phyloP scores from a whole-genome alignment of 2,888 invertebrate species.

The Hirtodrosophila confusa region DNA sequence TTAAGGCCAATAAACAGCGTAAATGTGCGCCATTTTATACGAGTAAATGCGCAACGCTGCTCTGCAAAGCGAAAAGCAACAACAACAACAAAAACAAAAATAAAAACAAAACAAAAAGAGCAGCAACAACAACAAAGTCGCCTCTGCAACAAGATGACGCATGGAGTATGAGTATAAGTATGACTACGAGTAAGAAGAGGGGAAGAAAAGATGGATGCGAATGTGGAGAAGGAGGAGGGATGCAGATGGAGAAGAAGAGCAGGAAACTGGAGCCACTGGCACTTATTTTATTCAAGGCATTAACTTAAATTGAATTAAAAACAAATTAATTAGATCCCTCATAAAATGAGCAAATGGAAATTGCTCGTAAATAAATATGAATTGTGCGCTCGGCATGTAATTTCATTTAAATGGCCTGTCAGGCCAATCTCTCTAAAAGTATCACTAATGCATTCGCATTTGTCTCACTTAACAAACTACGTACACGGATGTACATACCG shows the following conservation, averaged over 20 bases:
- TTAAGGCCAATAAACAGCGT: conserved; percentile 79
- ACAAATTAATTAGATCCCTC: conserved; percentile 77
- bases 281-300: conserved; percentile 58
- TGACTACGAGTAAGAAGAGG: conserved; percentile 1
- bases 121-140: conserved; percentile 19
- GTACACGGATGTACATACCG: neutral
- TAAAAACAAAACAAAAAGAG: too few relatives aligned
- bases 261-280: conserved; percentile 26
- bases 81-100: conserved; percentile 36
- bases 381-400: conserved; percentile 20
- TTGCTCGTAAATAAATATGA: conserved; percentile 47
- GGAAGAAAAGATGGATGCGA: conserved; percentile 8
- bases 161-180: conserved; percentile 27
- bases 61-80: conserved; percentile 41
- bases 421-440: neutral
- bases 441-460: neutral
- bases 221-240: neutral
- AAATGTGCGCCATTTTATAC: conserved; percentile 75
- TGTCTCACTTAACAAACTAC: neutral
- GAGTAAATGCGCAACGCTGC: conserved; percentile 55
- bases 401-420: conserved; percentile 10
- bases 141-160: conserved; percentile 54
- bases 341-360: conserved; percentile 52
- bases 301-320: conserved; percentile 79
- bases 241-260: neutral